Evolutionary conservation across 2,113 vertebrate species (phyloP).

Genomic region (Hippocampus barbouri): DNA sequence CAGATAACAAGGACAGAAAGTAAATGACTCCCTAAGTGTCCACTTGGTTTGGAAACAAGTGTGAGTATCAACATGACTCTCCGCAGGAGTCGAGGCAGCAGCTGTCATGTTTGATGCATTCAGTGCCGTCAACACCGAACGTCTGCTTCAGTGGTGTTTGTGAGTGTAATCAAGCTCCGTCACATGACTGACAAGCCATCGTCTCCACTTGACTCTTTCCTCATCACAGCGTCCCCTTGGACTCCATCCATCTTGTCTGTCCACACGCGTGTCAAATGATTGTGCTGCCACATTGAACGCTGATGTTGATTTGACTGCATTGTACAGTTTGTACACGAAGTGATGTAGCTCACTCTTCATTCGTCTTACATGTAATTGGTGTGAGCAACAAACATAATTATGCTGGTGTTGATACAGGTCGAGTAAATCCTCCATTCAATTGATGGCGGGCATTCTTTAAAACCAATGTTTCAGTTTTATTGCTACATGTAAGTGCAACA

Average conservation of each 20-base stretch:
- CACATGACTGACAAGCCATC: constrained; percentile 63
- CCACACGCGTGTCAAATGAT: constrained; percentile 8
- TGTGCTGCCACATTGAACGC: background rate
- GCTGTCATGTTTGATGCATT: constrained; percentile 71
- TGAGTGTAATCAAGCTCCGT: constrained; percentile 60
- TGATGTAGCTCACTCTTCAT: background rate
- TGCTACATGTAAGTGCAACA: background rate
- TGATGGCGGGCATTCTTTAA: too few relatives aligned
- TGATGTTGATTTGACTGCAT: background rate
- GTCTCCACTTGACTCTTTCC: constrained; percentile 30
- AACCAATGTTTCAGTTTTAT: too few relatives aligned
- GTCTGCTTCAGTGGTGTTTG: constrained; percentile 47
- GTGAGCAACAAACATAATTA: background rate
- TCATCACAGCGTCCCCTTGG: constrained; percentile 32
- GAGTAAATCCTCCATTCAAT: background rate
- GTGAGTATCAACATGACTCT: constrained; percentile 14
- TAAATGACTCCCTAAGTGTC: background rate
- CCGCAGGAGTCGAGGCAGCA: constrained; percentile 47
- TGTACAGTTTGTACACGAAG: background rate
- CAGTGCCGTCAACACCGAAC: constrained; percentile 64
- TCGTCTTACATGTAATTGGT: background rate
- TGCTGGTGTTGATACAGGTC: background rate
- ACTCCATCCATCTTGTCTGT: constrained; percentile 18
- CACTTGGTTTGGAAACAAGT: constrained; percentile 1
- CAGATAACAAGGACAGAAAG: background rate